phyloP scores from a whole-genome alignment of 1,140 invertebrate species.

The Kradibia gibbosae region DNA sequence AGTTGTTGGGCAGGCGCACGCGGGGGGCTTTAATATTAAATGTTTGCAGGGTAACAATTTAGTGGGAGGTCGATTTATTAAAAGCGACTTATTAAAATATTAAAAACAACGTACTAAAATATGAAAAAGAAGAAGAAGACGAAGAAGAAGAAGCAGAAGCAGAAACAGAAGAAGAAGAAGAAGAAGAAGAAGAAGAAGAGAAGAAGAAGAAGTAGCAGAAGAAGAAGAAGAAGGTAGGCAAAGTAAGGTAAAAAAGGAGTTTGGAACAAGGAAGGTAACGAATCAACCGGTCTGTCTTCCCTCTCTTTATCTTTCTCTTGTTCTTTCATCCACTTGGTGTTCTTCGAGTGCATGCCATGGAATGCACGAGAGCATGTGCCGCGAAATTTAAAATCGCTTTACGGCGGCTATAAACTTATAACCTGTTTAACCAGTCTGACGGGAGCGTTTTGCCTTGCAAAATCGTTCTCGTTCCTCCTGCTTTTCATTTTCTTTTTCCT shows the following conservation, averaged over 20 bases:
- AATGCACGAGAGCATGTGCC: constrained; percentile 61
- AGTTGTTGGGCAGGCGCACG: too few species aligned
- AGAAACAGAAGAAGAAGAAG: not conserved
- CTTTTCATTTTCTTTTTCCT: constrained; percentile 57
- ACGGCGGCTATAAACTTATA: constrained; percentile 68
- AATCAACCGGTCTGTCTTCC: not conserved
- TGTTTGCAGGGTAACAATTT: too few species aligned
- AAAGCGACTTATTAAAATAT: not conserved
- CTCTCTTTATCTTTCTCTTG: not conserved
- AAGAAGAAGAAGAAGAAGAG: constrained; percentile 7
- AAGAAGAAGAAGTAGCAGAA: too few species aligned
- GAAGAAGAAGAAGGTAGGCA: not conserved
- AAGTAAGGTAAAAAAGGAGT: not conserved
- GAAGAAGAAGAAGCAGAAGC: not conserved
- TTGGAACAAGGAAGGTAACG: too few species aligned
- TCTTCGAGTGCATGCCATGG: constrained; percentile 48
- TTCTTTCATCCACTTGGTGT: not conserved
- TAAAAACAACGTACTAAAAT: not conserved
- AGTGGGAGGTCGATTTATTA: not conserved
- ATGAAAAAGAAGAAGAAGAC: not conserved
- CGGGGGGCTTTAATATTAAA: too few species aligned
- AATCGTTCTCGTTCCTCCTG: constrained; percentile 61
- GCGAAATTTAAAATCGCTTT: constrained; percentile 71
- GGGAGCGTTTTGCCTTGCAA: constrained; percentile 61
- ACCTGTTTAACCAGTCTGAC: constrained; percentile 69